Evolutionary conservation across 2,797 vertebrate genomes (phyloP).

Genomic region (Diplodus sargus): DNA sequence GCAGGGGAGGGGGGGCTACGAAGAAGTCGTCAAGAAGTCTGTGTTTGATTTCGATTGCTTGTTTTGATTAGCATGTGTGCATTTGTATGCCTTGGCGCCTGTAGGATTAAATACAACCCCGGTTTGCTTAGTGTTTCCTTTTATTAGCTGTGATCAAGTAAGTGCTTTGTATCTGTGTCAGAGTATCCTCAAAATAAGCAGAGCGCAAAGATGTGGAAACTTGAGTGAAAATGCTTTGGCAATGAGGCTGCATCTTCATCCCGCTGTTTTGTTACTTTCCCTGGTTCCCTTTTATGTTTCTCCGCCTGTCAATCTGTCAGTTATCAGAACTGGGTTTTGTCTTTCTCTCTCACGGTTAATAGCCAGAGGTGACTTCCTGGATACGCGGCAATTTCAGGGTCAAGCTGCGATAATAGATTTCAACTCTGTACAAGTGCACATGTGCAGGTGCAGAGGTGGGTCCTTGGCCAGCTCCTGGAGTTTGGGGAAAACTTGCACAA

Average conservation of each 20-base stretch:
- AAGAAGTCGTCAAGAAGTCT: background rate
- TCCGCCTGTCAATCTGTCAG: conserved; percentile 38
- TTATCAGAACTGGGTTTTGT: conserved; percentile 41
- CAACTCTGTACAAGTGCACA: conserved; percentile 11
- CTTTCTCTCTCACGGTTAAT: conserved; percentile 35
- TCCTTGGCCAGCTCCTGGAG: conserved; percentile 23
- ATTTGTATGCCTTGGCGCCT: conserved; percentile 12
- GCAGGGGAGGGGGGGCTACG: background rate
- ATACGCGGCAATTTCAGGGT: conserved; percentile 28
- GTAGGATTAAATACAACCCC: background rate
- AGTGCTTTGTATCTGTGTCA: conserved; percentile 26
- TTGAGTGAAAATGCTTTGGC: conserved; percentile 45
- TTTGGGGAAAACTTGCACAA: conserved; percentile 51
- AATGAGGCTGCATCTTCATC: conserved; percentile 30
- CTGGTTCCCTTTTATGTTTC: conserved; percentile 16
- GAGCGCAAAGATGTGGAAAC: conserved; percentile 44
- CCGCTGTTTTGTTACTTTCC: conserved; percentile 42
- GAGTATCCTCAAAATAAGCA: conserved; percentile 56
- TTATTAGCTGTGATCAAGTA: conserved; percentile 38
- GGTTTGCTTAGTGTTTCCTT: conserved; percentile 40
- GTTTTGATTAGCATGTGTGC: conserved; percentile 25
- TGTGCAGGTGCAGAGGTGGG: conserved; percentile 62
- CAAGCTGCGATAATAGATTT: conserved; percentile 54
- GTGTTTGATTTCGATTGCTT: background rate
- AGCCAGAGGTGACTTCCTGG: conserved; percentile 49